phyloP scores from a whole-genome alignment of 2,888 invertebrate species.

The Dryobota labecula region DNA sequence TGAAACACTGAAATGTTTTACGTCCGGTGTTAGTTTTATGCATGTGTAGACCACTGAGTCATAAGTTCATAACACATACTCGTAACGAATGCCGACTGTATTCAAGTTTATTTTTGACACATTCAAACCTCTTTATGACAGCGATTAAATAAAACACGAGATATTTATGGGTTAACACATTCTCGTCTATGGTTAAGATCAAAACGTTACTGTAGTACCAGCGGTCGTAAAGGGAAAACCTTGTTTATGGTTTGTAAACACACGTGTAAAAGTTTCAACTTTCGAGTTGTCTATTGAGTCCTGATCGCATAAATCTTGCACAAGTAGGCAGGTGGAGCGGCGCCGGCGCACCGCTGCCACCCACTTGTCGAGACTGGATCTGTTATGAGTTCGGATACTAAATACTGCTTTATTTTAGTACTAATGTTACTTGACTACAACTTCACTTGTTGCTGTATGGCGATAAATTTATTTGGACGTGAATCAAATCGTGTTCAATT shows the following conservation, averaged over 20 bases:
- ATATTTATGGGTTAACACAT: conserved; percentile 62
- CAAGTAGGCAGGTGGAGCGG: conserved; percentile 83
- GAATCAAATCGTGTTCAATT: neutral
- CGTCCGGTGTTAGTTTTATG: conserved; percentile 40
- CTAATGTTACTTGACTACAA: conserved; percentile 50
- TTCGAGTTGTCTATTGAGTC: conserved; percentile 70
- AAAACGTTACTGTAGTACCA: conserved; percentile 48
- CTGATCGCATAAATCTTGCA: conserved; percentile 79
- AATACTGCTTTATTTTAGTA: conserved; percentile 58
- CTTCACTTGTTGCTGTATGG: conserved; percentile 23
- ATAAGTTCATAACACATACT: no score
- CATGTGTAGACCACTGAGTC: conserved; percentile 45
- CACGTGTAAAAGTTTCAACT: conserved; percentile 69
- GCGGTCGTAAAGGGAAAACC: conserved; percentile 66
- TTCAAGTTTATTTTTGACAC: conserved; percentile 57
- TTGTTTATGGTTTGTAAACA: conserved; percentile 65
- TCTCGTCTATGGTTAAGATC: conserved; percentile 57
- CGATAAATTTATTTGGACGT: conserved; percentile 14
- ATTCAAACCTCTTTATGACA: conserved; percentile 54
- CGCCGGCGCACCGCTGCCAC: conserved; percentile 80
- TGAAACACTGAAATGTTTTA: conserved; percentile 27
- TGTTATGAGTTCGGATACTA: conserved; percentile 66
- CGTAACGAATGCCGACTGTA: conserved; percentile 22
- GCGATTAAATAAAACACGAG: conserved; percentile 59
- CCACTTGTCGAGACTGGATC: conserved; percentile 74